phyloP scores from a whole-genome alignment of 2,888 invertebrate species.

The Drosophila phalerata region DNA sequence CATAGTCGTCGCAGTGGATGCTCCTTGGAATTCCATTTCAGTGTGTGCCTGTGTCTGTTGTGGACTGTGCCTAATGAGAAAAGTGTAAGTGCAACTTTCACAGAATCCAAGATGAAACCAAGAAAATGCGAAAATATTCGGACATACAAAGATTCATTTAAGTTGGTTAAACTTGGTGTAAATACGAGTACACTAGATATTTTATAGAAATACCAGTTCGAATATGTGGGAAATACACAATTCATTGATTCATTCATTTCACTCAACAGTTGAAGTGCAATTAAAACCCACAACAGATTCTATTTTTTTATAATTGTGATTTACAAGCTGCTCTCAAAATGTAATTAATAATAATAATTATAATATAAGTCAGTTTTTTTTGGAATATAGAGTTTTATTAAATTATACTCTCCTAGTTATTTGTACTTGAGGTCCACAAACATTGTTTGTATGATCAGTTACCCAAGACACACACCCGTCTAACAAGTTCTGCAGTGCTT shows the following conservation, averaged over 20 bases:
- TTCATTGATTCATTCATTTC: not conserved
- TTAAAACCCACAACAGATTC: too few relatives aligned
- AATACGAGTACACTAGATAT: not conserved
- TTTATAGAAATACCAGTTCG: not conserved
- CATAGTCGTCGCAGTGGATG: slow-evolving; percentile 26
- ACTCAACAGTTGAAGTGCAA: not conserved
- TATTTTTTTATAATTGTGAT: too few relatives aligned
- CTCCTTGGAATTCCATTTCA: slow-evolving; percentile 13
- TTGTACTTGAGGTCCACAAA: not conserved
- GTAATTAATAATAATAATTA: too few relatives aligned
- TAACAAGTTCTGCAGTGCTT: not conserved
- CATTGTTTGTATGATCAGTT: not conserved
- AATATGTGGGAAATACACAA: not conserved
- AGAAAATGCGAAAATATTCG: slow-evolving; percentile 12
- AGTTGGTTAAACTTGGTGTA: slow-evolving; percentile 21
- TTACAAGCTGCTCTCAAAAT: too few relatives aligned
- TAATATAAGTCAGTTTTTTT: too few relatives aligned
- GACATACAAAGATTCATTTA: slow-evolving; percentile 9
- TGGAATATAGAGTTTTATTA: too few relatives aligned
- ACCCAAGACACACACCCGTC: not conserved
- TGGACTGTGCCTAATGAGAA: slow-evolving; percentile 61
- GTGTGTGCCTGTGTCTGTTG: slow-evolving; percentile 18
- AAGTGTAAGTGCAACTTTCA: slow-evolving; percentile 69
- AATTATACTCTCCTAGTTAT: too few relatives aligned
- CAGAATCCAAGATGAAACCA: slow-evolving; percentile 29